Percentiles rank a stretch among this genome's conserved stretches.
Conservation (phyloP, 2,888 invertebrate species). For the Catotricha subobsoleta region DNA sequence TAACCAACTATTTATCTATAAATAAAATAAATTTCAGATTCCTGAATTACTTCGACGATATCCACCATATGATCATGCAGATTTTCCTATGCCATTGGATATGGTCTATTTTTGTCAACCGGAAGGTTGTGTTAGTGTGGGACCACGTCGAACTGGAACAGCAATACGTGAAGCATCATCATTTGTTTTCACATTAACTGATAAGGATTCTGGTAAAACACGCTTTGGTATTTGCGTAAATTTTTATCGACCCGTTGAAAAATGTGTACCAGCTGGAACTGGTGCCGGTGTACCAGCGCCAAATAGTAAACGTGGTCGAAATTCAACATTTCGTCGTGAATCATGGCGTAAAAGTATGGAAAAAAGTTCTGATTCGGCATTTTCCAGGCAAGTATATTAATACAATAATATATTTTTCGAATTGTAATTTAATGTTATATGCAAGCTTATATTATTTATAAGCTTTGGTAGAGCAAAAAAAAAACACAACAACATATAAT, state of each 20-base stretch:
- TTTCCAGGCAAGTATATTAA: conserved; percentile 56
- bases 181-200: conserved; percentile 95
- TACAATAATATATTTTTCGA: neutral
- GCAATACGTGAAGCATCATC: conserved; percentile 80
- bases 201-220: conserved; percentile 92
- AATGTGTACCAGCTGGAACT: conserved; percentile 26
- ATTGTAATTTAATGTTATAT: no score
- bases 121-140: conserved; percentile 89
- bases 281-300: conserved; percentile 12
- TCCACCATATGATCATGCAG: conserved; percentile 87
- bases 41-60: conserved; percentile 91
- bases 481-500: neutral
- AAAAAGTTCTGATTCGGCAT: conserved; percentile 80
- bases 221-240: conserved; percentile 96
- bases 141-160: conserved; percentile 55
- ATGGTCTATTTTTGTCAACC: conserved; percentile 99
- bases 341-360: conserved; percentile 87
- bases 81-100: conserved; percentile 92
- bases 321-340: conserved; percentile 52
- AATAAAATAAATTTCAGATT: conserved; percentile 36
- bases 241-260: conserved; percentile 86
- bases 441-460: no score
- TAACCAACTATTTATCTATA: no score
- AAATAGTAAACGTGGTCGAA: conserved; percentile 21
- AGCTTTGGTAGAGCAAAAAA: neutral